A percentile compares a stretch with the other conserved stretches of the same genome.
phyloP scores from a whole-genome alignment of 2,888 invertebrate genomes.

The Metacarcinus magister region DNA sequence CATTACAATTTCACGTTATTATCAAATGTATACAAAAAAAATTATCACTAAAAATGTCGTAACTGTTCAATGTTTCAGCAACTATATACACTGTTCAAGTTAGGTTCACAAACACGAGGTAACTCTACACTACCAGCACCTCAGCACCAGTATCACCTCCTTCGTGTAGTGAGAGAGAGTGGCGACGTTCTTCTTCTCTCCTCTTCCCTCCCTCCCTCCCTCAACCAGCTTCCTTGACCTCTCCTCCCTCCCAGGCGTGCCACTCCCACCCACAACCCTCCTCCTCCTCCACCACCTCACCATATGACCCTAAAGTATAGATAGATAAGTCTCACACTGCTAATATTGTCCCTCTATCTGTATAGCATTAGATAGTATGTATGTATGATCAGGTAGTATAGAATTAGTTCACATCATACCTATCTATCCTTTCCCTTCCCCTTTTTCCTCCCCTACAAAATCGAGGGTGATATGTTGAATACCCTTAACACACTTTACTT shows the following conservation, averaged over 20 bases:
- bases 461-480: background rate
- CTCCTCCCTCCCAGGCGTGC: background rate
- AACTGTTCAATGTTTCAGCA: background rate
- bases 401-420: background rate
- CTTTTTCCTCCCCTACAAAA: background rate
- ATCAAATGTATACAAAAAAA: too few relatives aligned
- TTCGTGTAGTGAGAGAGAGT: background rate
- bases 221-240: slow-evolving; percentile 26
- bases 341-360: background rate
- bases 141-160: background rate
- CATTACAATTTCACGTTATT: too few relatives aligned
- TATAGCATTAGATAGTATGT: background rate
- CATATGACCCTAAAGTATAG: background rate
- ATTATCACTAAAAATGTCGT: too few relatives aligned
- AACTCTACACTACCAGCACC: background rate
- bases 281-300: background rate
- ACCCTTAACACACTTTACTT: too few relatives aligned
- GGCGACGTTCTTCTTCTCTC: background rate
- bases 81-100: background rate
- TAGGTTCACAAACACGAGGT: background rate
- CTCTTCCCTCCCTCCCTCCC: background rate
- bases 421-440: background rate
- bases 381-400: background rate
- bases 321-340: background rate
- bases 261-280: background rate